phyloP scores from a whole-genome alignment of 2,113 vertebrate species.

The Sander lucioperca region DNA sequence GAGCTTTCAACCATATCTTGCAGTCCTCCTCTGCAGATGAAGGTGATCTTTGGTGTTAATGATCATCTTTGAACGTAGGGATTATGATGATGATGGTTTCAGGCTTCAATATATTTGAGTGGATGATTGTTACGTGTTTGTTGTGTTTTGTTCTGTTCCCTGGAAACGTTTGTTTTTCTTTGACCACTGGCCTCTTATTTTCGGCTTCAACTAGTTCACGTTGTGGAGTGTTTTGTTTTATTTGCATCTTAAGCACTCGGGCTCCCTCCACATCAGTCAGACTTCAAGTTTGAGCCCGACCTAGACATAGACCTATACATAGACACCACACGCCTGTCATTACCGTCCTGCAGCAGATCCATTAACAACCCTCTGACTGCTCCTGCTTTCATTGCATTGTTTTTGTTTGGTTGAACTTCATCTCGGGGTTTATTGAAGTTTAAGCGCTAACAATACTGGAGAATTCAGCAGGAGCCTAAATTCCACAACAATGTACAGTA shows the following conservation, averaged over 20 bases:
- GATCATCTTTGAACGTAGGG: not conserved
- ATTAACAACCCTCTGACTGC: slow-evolving; percentile 16
- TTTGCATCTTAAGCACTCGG: slow-evolving; percentile 37
- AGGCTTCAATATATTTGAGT: slow-evolving; percentile 53
- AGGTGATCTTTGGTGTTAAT: not conserved
- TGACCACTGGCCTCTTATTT: slow-evolving; percentile 13
- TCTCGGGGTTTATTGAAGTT: slow-evolving; percentile 26
- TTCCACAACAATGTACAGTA: slow-evolving; percentile 10
- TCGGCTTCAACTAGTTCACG: slow-evolving; percentile 5
- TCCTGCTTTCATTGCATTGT: slow-evolving; percentile 35
- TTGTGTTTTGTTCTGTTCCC: slow-evolving; percentile 29
- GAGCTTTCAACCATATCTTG: not conserved
- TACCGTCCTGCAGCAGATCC: slow-evolving; percentile 38
- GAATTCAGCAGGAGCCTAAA: not conserved
- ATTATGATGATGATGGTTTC: not conserved
- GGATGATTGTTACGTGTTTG: slow-evolving; percentile 53
- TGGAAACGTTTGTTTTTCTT: slow-evolving; percentile 37
- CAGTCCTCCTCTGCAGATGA: not conserved
- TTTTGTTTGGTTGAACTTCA: slow-evolving; percentile 42
- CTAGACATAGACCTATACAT: slow-evolving; percentile 57
- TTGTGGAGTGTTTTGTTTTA: slow-evolving; percentile 40
- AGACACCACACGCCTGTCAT: slow-evolving; percentile 62
- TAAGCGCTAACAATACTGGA: slow-evolving; percentile 4
- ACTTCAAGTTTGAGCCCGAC: slow-evolving; percentile 17
- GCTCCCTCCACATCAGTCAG: slow-evolving; percentile 40